Base-by-base conservation (phyloP, 2,113 vertebrate genomes). In the Rhombomys opimus region DNA sequence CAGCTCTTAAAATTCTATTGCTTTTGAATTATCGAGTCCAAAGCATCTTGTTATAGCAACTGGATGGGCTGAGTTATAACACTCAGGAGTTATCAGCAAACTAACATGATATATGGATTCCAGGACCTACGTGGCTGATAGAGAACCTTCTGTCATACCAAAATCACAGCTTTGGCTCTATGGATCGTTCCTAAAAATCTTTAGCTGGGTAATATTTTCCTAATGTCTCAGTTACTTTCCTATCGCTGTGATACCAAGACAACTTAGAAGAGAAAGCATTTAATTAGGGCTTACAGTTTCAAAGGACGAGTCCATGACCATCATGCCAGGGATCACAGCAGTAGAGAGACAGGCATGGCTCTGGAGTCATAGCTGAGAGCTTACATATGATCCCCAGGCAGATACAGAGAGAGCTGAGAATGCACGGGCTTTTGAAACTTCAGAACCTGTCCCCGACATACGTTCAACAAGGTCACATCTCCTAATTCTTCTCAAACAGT, bases 81-180 rank as follows among this genome's bases (percentile, higher is more conserved):
- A 50, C 54, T 38, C 38, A 18, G 35, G 67, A 89, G 38, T 73
- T 84, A 35, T 9, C 41, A 86, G 41, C 50, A 93, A 92, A 72
- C 23, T 12, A 81, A 8, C 87, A 3, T 75, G 86, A 54, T 38
- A 6, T 76, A 52, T 5, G 86, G 46, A 9, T 52, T 15, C 50
- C 20, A 76, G 77, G 85, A 61, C 46, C 9, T 41, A 76, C 2
- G 5, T 90, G 63, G 25, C 70, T 84, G 25, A 46, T 41, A 92
- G 59, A 61, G 38, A 72, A 80, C 54, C 77, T 75, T 78, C 8
- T 94, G 2, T 72, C 2, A 38, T 89, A 77, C 13, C 72, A 95
- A 96, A 35, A 81, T 52, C 14, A 57, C 92, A 90, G 38, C 6
- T 23, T 93, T 85, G 32, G n/a, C 89, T 96, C 92, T 92, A 68